A percentile compares a stretch with the other conserved stretches of the same genome.
phyloP scores from a whole-genome alignment of 2,797 vertebrate species.

The Aldrovandia affinis region DNA sequence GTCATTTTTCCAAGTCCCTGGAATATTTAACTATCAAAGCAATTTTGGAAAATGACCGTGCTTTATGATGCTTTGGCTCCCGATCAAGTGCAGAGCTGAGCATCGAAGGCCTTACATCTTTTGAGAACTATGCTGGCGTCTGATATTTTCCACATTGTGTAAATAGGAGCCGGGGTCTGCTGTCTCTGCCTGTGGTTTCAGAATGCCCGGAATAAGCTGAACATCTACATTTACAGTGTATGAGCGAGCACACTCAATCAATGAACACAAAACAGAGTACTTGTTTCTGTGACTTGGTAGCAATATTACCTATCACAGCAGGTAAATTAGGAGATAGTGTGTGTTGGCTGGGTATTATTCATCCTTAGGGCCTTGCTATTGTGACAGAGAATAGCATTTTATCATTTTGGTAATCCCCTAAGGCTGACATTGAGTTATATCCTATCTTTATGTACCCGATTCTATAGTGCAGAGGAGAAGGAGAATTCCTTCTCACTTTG shows the following conservation, averaged over 20 bases:
- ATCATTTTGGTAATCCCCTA: not conserved
- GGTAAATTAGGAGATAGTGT: not conserved
- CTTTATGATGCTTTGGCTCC: slow-evolving; percentile 58
- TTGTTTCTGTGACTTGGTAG: not conserved
- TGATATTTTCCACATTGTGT: not conserved
- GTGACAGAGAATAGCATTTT: not conserved
- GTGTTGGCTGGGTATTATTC: not conserved
- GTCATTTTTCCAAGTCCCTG: slow-evolving; percentile 50
- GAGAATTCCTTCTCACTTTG: not conserved
- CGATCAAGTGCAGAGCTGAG: slow-evolving; percentile 43
- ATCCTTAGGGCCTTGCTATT: not conserved
- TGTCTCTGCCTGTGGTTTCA: not conserved
- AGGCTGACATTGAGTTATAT: not conserved
- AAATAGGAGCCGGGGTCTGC: not conserved
- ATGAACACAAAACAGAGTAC: not conserved
- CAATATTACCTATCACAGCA: not conserved
- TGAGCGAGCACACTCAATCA: not conserved
- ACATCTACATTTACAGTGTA: not conserved
- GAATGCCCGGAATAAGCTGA: not conserved
- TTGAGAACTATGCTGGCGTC: slow-evolving; percentile 33
- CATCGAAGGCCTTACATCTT: slow-evolving; percentile 36
- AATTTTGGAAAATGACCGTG: slow-evolving; percentile 55
- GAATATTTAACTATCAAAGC: slow-evolving; percentile 69
- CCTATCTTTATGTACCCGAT: not conserved
- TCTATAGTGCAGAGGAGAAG: not conserved